phyloP scores from a whole-genome alignment of 2,888 invertebrate genomes.

The Anthophora plumipes region DNA sequence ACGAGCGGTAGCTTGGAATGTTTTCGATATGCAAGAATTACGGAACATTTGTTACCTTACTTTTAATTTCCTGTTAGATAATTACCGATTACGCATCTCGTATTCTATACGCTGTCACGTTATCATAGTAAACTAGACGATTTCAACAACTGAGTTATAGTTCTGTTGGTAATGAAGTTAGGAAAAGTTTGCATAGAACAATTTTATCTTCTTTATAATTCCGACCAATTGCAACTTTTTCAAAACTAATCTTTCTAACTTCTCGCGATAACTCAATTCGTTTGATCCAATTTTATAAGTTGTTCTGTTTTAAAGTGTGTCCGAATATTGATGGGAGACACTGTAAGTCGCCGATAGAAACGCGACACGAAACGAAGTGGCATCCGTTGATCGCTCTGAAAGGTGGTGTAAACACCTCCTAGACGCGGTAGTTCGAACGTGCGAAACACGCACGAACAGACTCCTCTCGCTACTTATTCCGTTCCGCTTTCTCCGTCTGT shows the following conservation, averaged over 20 bases:
- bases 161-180: too few relatives aligned
- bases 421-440: conserved; percentile 17
- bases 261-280: too few relatives aligned
- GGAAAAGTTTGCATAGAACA: too few relatives aligned
- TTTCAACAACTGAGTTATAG: too few relatives aligned
- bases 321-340: too few relatives aligned
- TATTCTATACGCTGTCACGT: too few relatives aligned
- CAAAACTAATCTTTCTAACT: too few relatives aligned
- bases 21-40: background rate
- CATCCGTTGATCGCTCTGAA: conserved; percentile 20
- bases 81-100: too few relatives aligned
- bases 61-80: background rate
- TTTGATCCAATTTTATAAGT: too few relatives aligned
- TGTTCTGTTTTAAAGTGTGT: background rate
- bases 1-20: background rate
- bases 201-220: too few relatives aligned
- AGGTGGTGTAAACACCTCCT: conserved; percentile 50
- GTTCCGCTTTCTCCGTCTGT: conserved; percentile 33
- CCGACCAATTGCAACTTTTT: too few relatives aligned
- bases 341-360: background rate
- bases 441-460: conserved; percentile 51
- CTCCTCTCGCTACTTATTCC: conserved; percentile 50
- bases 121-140: too few relatives aligned
- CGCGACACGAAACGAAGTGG: background rate
- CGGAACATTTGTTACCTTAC: background rate